Evolutionary conservation across 1,140 invertebrate genomes (phyloP).

Genomic region (Rhagoletis pomonella): DNA sequence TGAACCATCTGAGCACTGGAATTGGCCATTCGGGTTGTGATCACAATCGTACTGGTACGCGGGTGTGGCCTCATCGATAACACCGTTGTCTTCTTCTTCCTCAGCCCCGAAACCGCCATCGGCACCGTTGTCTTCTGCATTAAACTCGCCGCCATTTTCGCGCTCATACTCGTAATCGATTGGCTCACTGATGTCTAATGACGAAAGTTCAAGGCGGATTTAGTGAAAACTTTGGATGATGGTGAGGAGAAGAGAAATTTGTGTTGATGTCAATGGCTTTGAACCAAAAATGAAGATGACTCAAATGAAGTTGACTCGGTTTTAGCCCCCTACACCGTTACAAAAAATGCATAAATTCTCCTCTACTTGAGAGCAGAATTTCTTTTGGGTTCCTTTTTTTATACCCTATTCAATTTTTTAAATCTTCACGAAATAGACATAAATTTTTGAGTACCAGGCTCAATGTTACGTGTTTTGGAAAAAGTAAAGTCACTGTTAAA

Average conservation of each 20-base stretch:
- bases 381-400: background rate
- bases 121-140: background rate
- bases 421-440: too few species aligned
- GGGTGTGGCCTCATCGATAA: background rate
- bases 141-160: background rate
- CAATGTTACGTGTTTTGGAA: background rate
- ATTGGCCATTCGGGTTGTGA: constrained; percentile 55
- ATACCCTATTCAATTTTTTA: too few species aligned
- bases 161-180: constrained; percentile 7
- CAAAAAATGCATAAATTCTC: background rate
- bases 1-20: constrained; percentile 70
- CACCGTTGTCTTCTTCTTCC: background rate
- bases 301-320: background rate
- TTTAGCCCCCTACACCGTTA: background rate
- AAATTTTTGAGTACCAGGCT: too few species aligned
- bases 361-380: background rate
- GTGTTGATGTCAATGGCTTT: background rate
- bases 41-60: constrained; percentile 49
- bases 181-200: constrained; percentile 7
- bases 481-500: background rate
- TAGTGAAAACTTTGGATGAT: constrained; percentile 11
- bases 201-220: constrained; percentile 33
- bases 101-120: background rate
- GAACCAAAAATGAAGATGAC: background rate
- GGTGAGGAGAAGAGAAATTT: background rate